Conservation (phyloP, 1,140 invertebrate genomes). For the Bombus balteatus region DNA sequence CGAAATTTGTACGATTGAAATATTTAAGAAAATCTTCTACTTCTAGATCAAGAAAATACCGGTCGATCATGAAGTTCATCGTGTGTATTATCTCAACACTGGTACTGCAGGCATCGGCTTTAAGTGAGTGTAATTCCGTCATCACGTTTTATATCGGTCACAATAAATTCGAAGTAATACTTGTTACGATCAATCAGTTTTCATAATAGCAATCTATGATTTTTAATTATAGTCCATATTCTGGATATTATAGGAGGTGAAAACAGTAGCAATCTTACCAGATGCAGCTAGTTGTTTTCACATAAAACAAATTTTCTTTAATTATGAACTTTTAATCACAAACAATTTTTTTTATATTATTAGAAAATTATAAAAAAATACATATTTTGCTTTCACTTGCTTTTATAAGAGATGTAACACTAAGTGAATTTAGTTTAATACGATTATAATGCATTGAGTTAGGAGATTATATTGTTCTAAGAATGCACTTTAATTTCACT, state of each 20-base stretch:
- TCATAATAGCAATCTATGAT: constrained; percentile 52
- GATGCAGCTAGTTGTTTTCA: constrained; percentile 18
- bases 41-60: constrained; percentile 61
- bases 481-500: not conserved
- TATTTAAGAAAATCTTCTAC: constrained; percentile 30
- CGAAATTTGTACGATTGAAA: not conserved
- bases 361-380: not conserved
- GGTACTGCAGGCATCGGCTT: constrained; percentile 71
- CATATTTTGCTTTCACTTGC: constrained; percentile 4
- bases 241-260: constrained; percentile 71
- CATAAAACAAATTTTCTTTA: not conserved
- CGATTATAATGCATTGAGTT: constrained; percentile 24
- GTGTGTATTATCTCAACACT: constrained; percentile 71
- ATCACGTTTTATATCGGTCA: constrained; percentile 34
- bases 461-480: not conserved
- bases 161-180: constrained; percentile 32
- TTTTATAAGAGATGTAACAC: not conserved
- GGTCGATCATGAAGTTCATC: constrained; percentile 70
- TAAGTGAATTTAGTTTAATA: constrained; percentile 12
- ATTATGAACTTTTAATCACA: not conserved
- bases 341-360: not conserved
- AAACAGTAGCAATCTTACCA: constrained; percentile 34
- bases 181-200: not conserved
- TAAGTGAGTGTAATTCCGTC: constrained; percentile 74
- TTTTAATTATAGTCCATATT: constrained; percentile 71